Evolutionary conservation across 2,888 invertebrate species (phyloP).

Genomic region (Leucophenga montana): DNA sequence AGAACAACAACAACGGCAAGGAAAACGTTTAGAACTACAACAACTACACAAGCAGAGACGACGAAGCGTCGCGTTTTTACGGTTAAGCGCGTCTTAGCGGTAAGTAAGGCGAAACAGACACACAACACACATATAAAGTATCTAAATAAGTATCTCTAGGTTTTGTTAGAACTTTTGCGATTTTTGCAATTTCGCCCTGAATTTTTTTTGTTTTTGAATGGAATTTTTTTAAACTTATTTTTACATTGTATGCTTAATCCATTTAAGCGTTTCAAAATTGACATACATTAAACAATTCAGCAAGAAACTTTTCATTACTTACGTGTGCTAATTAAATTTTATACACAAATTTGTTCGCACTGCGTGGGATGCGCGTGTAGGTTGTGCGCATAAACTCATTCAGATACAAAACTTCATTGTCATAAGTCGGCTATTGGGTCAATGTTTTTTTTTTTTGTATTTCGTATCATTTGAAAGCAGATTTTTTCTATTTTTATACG

Average conservation of each 20-base stretch:
- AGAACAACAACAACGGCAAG: background rate
- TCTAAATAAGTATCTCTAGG: background rate
- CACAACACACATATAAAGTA: background rate
- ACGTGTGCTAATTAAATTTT: background rate
- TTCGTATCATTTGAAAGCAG: constrained; percentile 36
- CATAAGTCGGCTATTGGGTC: constrained; percentile 65
- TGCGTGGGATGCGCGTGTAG: constrained; percentile 18
- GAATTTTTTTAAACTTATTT: background rate
- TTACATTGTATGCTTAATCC: background rate
- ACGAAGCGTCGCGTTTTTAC: constrained; percentile 54
- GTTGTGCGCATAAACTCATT: constrained; percentile 35
- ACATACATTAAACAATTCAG: constrained; percentile 3
- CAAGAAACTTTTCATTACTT: constrained; percentile 11
- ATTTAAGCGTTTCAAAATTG: constrained; percentile 22
- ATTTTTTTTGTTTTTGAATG: background rate
- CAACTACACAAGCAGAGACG: constrained; percentile 19
- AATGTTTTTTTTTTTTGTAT: constrained; percentile 46
- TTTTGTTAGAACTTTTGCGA: background rate
- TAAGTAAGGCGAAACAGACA: constrained; percentile 49
- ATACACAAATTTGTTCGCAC: background rate
- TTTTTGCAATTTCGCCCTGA: constrained; percentile 5
- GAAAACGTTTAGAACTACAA: background rate
- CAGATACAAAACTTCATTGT: constrained; percentile 47
- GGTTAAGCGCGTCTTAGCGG: constrained; percentile 62
- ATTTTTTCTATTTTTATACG: too few species aligned